Evolutionary conservation across 2,113 vertebrate species (phyloP), one percentile per base, ranked within the genome.

Genomic region (Dicentrarchus labrax): DNA sequence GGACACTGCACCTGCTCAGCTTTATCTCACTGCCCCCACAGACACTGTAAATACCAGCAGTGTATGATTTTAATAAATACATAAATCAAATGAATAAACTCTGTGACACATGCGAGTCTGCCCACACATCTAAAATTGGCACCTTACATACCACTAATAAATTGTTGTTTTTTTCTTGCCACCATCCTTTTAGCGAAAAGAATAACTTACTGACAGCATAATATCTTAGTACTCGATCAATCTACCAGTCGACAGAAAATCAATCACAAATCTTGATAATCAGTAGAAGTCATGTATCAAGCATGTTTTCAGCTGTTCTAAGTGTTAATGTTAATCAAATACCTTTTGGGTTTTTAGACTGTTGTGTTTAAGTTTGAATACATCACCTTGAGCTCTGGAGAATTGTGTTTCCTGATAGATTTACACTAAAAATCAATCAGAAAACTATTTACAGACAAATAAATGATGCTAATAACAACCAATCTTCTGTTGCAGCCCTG

Each of bases 11-110:
- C 91, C 86, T 82, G 78, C 83, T 82, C 74, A 21, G 70, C 76
- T 80, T 87, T 72, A 86, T 84, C 78, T 84, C 80, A 57, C 76
- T 45, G 81, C 74, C 54, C 83, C 88, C 81, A 83, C 86, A 88
- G 17, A 78, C 66, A 60, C 88, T 88, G 86, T 75, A 72, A 86
- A 86, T 78, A 88, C 41, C 83, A 76, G 77, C 24, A 86, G 70
- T 89, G 80, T 22, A 73, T 6, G 54, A 72, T 64, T 88, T 81
- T 75, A 64, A 76, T 79, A 79, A 83, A 79, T 65, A 81, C 59
- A 60, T 70, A 83, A 78, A 80, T 82, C 61, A 68, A 81, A 80
- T 60, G 17, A 85, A 83, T 86, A 76, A 84, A 83, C 60, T 59
- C 54, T 57, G 47, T 84, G 66, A 83, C 53, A 82, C 84, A 86